Conservation (phyloP, 2,797 vertebrate genomes). For the Falco rusticolus region DNA sequence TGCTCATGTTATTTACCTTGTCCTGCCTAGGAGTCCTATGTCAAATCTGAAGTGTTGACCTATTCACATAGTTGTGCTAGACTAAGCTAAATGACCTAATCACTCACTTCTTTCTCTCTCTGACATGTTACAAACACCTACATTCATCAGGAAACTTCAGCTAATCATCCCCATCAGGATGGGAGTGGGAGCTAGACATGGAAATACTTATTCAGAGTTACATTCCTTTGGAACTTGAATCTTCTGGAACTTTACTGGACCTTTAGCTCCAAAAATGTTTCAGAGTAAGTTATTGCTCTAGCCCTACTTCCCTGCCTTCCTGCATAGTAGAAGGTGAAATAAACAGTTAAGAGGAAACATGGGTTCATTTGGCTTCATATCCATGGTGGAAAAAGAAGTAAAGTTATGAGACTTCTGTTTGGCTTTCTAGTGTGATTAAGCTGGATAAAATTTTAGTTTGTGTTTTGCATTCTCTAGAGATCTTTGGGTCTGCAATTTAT, state of each 20-base stretch:
- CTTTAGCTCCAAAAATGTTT: constrained; percentile 54
- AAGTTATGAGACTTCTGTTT: constrained; percentile 4
- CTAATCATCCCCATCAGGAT: constrained; percentile 37
- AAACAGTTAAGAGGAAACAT: constrained; percentile 12
- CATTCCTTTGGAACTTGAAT: constrained; percentile 32
- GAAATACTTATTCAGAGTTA: constrained; percentile 33
- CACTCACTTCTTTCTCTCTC: background rate
- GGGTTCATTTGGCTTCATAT: background rate
- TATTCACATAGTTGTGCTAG: background rate
- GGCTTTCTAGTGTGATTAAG: constrained; percentile 16
- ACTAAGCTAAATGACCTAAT: background rate
- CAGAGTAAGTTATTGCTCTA: constrained; percentile 33
- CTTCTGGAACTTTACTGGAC: constrained; percentile 55
- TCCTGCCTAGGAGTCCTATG: background rate
- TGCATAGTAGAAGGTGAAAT: constrained; percentile 8
- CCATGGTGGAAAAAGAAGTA: background rate
- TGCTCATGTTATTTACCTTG: background rate
- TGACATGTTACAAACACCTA: constrained; percentile 21
- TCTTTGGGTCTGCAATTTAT: constrained; percentile 35
- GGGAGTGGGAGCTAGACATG: constrained; percentile 47
- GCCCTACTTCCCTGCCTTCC: background rate
- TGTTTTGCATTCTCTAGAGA: constrained; percentile 31
- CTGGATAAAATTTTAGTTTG: constrained; percentile 33
- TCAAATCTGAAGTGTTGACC: background rate
- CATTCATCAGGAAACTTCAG: constrained; percentile 39